phyloP scores from a whole-genome alignment of 1,140 invertebrate species.

The Drosophila mauritiana region DNA sequence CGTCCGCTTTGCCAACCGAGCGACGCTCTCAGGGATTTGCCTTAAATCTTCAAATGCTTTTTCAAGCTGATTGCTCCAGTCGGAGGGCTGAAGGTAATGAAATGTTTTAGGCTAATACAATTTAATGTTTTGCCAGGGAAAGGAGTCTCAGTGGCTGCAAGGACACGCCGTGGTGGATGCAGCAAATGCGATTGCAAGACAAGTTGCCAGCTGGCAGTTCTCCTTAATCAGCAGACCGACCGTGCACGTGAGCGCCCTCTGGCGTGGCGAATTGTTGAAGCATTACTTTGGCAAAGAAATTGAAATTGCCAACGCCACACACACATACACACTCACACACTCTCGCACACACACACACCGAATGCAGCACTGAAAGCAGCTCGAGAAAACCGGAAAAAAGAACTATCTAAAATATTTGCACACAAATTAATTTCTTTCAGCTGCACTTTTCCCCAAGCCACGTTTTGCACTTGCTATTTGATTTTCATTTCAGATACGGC shows the following conservation, averaged over 20 bases:
- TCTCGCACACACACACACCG: not conserved
- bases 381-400: constrained; percentile 4
- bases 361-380: not conserved
- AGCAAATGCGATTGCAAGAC: constrained; percentile 50
- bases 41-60: constrained; percentile 64
- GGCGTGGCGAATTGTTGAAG: constrained; percentile 57
- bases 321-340: not conserved
- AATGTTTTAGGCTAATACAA: constrained; percentile 76
- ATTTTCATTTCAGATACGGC: constrained; percentile 57
- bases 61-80: constrained; percentile 69
- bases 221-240: constrained; percentile 54
- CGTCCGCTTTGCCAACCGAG: not conserved
- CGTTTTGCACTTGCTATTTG: constrained; percentile 40
- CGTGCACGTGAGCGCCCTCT: constrained; percentile 43
- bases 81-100: constrained; percentile 48
- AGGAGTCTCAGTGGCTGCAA: constrained; percentile 25
- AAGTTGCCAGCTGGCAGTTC: constrained; percentile 51
- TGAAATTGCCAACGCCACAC: constrained; percentile 41
- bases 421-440: constrained; percentile 53
- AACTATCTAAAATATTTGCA: constrained; percentile 53
- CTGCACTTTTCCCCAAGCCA: constrained; percentile 7
- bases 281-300: constrained; percentile 57
- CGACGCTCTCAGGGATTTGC: constrained; percentile 11
- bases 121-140: constrained; percentile 57
- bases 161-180: constrained; percentile 29